Percentiles rank a stretch among this genome's conserved stretches.
These are phyloP conservation scores for Silurus meridionalis DNA, from an alignment of 2,113 vertebrate species.

Conservation along the genomic window DNA sequence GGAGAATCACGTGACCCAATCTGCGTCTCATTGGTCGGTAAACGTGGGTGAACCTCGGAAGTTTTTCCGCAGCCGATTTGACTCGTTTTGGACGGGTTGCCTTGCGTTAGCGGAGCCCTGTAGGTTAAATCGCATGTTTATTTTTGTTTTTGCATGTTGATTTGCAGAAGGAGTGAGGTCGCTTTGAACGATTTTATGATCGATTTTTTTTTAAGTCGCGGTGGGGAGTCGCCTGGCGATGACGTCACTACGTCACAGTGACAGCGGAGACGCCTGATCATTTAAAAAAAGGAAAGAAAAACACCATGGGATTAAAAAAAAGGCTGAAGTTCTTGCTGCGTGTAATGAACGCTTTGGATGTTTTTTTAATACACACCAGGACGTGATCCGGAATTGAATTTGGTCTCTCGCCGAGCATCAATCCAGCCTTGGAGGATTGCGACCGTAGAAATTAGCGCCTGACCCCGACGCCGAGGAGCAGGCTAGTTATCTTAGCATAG, in stretches of 20 bases:
- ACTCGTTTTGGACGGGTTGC: neutral
- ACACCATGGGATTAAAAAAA: conserved; percentile 73
- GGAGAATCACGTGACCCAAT: conserved; percentile 31
- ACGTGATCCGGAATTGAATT: neutral
- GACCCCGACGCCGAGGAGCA: conserved; percentile 5
- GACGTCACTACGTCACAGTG: conserved; percentile 75
- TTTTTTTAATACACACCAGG: neutral
- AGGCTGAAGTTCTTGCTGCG: conserved; percentile 45
- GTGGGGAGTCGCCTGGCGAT: conserved; percentile 71
- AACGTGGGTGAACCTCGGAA: conserved; percentile 18
- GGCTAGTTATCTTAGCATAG: conserved; percentile 23
- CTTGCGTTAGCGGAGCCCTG: neutral
- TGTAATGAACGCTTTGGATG: neutral
- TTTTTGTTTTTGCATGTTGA: neutral
- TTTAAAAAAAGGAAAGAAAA: conserved; percentile 60
- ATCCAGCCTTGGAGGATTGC: conserved; percentile 2
- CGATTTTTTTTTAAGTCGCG: conserved; percentile 7
- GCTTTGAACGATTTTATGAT: neutral
- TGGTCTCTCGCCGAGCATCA: neutral
- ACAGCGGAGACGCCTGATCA: conserved; percentile 75
- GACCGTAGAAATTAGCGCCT: neutral
- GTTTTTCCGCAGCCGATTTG: conserved; percentile 6
- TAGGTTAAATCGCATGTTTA: neutral
- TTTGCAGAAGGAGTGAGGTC: neutral
- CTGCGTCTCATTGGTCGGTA: conserved; percentile 27